Conservation (phyloP, 2,113 vertebrate genomes). For the Nansenia antarctica region DNA sequence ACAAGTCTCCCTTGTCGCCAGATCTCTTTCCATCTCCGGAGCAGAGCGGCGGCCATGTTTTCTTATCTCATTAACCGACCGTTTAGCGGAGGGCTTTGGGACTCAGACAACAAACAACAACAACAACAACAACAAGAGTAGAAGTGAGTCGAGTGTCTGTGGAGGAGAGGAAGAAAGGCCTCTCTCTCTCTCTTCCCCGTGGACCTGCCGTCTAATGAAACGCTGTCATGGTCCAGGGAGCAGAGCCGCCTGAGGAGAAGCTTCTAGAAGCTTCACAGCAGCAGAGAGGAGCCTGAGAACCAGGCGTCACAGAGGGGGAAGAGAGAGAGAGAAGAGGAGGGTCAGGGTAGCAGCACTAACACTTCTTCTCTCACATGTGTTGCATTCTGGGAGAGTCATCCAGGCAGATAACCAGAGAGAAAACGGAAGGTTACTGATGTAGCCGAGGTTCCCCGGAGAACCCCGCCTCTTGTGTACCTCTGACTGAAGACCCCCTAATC, state of each 20-base stretch:
- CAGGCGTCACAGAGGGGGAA: not conserved
- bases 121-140: not conserved
- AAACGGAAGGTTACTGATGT: too few species aligned
- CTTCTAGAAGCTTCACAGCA: not conserved
- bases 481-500: too few species aligned
- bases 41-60: slow-evolving; percentile 26
- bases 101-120: slow-evolving; percentile 13
- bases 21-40: slow-evolving; percentile 8
- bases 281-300: not conserved
- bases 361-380: slow-evolving; percentile 57
- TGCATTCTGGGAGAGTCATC: slow-evolving; percentile 52
- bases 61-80: slow-evolving; percentile 49
- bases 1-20: not conserved
- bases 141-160: slow-evolving; percentile 9
- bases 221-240: slow-evolving; percentile 66
- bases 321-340: not conserved
- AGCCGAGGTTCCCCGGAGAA: too few species aligned
- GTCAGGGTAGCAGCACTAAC: slow-evolving; percentile 25
- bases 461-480: too few species aligned
- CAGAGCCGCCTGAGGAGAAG: slow-evolving; percentile 50
- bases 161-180: slow-evolving; percentile 39
- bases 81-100: slow-evolving; percentile 35
- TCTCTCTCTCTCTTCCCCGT: slow-evolving; percentile 49
- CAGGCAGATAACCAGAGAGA: slow-evolving; percentile 40
- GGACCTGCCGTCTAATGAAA: slow-evolving; percentile 67